Conservation (phyloP, 2,113 vertebrate species). For the Jacana jacana region DNA sequence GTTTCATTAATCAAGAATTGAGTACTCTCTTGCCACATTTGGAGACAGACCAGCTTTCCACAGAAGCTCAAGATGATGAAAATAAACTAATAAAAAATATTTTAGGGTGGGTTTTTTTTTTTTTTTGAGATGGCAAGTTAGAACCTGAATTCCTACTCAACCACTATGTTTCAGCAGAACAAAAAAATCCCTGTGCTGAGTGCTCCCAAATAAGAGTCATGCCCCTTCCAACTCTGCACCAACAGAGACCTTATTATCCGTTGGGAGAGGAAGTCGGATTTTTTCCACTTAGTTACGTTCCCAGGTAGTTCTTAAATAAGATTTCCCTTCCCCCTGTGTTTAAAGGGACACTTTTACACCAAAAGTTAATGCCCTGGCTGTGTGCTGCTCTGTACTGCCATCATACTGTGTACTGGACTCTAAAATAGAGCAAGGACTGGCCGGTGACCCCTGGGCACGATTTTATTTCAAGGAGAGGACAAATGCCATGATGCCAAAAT, state of each 20-base stretch:
- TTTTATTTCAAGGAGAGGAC: background rate
- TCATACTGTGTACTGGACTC: background rate
- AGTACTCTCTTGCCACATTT: background rate
- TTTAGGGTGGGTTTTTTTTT: background rate
- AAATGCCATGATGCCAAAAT: background rate
- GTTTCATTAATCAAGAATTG: background rate
- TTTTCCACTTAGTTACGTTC: constrained; percentile 59
- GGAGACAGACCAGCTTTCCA: constrained; percentile 31
- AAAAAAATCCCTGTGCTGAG: constrained; percentile 54
- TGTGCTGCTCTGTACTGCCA: background rate
- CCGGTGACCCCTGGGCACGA: accelerated
- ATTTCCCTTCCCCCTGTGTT: constrained; percentile 26
- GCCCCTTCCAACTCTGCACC: background rate
- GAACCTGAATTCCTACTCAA: constrained; percentile 54
- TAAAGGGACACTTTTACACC: constrained; percentile 3
- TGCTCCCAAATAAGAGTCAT: constrained; percentile 26
- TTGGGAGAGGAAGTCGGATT: constrained; percentile 26
- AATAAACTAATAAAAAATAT: constrained; percentile 28
- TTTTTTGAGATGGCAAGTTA: background rate
- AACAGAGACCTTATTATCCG: constrained; percentile 60
- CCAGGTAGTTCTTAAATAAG: constrained; percentile 61
- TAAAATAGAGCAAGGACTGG: background rate
- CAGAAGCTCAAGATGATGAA: constrained; percentile 11
- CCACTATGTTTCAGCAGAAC: constrained; percentile 41
- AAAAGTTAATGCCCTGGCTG: background rate